A percentile compares a stretch with the other conserved stretches of the same genome.
Conservation (phyloP, 2,888 invertebrate species). For the Orthonychiurus folsomi region DNA sequence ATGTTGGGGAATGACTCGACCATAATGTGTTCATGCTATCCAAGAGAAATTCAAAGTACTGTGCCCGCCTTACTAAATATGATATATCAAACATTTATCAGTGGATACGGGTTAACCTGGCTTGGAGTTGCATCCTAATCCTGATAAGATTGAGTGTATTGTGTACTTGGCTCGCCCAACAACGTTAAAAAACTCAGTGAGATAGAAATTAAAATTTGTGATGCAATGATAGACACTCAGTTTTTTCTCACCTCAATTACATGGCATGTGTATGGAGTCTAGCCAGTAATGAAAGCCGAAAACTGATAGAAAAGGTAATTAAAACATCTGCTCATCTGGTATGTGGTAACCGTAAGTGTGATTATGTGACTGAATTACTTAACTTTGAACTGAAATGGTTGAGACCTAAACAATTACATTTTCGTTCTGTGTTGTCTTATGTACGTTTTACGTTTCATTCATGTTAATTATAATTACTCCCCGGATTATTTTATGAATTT, state of each 20-base stretch:
- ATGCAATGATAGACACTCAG: not conserved
- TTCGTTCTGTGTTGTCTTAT: too few species aligned
- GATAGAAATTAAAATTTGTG: not conserved
- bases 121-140: not conserved
- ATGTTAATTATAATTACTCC: not conserved
- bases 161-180: not conserved
- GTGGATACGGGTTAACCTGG: not conserved
- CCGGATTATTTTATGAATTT: too few species aligned
- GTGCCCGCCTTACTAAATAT: too few species aligned
- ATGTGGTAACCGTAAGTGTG: not conserved
- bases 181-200: not conserved
- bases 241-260: conserved; percentile 4
- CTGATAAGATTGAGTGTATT: not conserved
- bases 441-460: not conserved
- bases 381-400: not conserved
- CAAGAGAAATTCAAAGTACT: too few species aligned
- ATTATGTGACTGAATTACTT: not conserved
- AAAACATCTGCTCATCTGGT: not conserved
- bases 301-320: not conserved
- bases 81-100: not conserved
- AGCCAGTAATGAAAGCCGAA: not conserved
- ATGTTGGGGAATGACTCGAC: too few species aligned
- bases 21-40: too few species aligned
- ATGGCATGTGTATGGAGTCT: not conserved
- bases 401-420: not conserved